Conservation (phyloP, 2,888 invertebrate genomes). For the Deilephila porcellus region DNA sequence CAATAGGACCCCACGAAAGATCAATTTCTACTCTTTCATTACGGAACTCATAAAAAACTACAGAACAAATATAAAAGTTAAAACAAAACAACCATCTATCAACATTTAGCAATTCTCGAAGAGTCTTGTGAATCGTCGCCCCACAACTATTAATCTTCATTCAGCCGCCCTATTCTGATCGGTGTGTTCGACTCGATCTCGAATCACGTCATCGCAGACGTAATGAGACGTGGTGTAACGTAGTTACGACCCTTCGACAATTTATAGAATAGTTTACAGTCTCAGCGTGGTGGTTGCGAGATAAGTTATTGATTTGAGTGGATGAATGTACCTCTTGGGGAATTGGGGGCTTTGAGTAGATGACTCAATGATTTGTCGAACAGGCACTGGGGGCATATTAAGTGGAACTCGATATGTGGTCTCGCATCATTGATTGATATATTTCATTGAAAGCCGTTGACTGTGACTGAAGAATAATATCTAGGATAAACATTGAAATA, state of each 20-base stretch:
- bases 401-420: not conserved
- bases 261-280: constrained; percentile 18
- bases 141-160: constrained; percentile 70
- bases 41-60: not conserved
- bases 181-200: constrained; percentile 65
- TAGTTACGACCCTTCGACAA: constrained; percentile 50
- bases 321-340: constrained; percentile 9
- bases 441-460: too few relatives aligned
- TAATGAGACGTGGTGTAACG: constrained; percentile 76
- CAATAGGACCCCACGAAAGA: not conserved
- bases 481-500: too few relatives aligned
- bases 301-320: constrained; percentile 22
- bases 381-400: not conserved
- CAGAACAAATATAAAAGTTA: not conserved
- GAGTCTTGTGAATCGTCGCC: constrained; percentile 33
- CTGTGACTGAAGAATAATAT: too few relatives aligned
- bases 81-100: constrained; percentile 22
- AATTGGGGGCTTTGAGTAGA: not conserved
- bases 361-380: not conserved
- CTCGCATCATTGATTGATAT: too few relatives aligned
- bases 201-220: constrained; percentile 65
- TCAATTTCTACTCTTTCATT: not conserved
- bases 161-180: constrained; percentile 62
- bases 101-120: constrained; percentile 15
- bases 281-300: not conserved